Base-by-base conservation (phyloP, 1,140 invertebrate species). In the Asobara japonica region DNA sequence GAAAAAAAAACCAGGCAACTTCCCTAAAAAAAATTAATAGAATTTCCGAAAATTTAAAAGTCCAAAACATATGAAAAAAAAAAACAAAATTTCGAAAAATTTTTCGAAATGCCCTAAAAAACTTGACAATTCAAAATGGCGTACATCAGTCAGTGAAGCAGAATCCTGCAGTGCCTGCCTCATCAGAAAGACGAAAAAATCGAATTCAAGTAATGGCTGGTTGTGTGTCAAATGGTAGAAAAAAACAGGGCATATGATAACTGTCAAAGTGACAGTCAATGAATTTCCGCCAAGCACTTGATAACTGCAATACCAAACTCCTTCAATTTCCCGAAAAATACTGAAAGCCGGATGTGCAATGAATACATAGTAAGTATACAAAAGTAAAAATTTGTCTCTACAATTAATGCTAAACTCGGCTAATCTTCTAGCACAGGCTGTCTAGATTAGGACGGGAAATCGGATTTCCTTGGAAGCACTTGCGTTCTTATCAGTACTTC, bases 351-450 rank as follows among this genome's bases (percentile, higher is more conserved):
- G 31, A n/a, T n/a, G 30, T 69, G 45, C 66, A 13, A 69, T 69
- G 66, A 69, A 69, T 60, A 48, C 66, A 7, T 69, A 69, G 66
- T 69, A 60, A 69, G 66, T 69, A 33, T 3, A 30, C 18, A 38
- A 20, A 0, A 18, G 8, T n/a, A 11, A 65, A 11, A 29, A n/a
- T 13, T 13, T 7, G 8, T 33, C 8, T n/a, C 6, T 38, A 33
- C 2, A 18, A 56, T 25, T 29, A 30, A 60, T 69, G 66, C 48
- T 33, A 69, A 69, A n/a, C 18, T 25, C 33, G 29, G 38, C 65
- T 67, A 51, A 67, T 67, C 65, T n/a, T n/a, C n/a, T n/a, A n/a
- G 18, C 1, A 1, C 7, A 8, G 13, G 41, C 16, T 2, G 36
- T 22, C 16, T 27, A n/a, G 29, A 30, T 30, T 3, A 7, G 3